Evolutionary conservation across 35 echinoderm and acorn worm genomes (phyloP).

Genomic region (Heliocidaris erythrogramma): DNA sequence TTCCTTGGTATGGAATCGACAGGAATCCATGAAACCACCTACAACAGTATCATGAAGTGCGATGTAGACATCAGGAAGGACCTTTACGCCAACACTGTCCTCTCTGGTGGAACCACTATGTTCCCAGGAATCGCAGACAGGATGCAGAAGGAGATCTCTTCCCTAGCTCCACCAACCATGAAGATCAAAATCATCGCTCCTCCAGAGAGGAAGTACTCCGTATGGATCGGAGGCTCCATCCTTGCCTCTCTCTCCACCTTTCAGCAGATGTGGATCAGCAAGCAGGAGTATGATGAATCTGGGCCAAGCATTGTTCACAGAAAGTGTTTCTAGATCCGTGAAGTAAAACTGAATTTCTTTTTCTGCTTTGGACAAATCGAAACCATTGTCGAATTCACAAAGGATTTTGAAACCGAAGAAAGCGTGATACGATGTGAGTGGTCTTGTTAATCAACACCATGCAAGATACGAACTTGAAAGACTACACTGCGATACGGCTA

Average conservation of each 20-base stretch:
- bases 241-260: conserved; percentile 92
- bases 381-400: too few relatives aligned
- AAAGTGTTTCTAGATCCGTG: conserved; percentile 78
- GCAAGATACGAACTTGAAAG: too few relatives aligned
- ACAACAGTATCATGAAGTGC: conserved; percentile 81
- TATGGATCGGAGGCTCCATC: conserved; percentile 96
- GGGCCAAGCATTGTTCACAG: conserved; percentile 94
- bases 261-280: conserved; percentile 98
- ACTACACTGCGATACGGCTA: too few relatives aligned
- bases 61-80: conserved; percentile 76
- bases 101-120: conserved; percentile 80
- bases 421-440: too few relatives aligned
- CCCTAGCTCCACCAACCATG: conserved; percentile 86
- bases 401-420: too few relatives aligned
- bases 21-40: conserved; percentile 81
- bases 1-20: conserved; percentile 76
- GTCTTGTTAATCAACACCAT: too few relatives aligned
- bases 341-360: not conserved
- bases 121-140: conserved; percentile 92
- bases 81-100: conserved; percentile 62
- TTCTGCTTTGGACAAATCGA: too few relatives aligned
- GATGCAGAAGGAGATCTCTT: conserved; percentile 92
- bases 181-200: conserved; percentile 98
- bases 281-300: conserved; percentile 91
- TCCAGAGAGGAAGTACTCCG: conserved; percentile 93